Percentiles rank a stretch among this genome's conserved stretches.
phyloP scores from a whole-genome alignment of 2,888 invertebrate genomes.

The Leptarthrus brevirostris region DNA sequence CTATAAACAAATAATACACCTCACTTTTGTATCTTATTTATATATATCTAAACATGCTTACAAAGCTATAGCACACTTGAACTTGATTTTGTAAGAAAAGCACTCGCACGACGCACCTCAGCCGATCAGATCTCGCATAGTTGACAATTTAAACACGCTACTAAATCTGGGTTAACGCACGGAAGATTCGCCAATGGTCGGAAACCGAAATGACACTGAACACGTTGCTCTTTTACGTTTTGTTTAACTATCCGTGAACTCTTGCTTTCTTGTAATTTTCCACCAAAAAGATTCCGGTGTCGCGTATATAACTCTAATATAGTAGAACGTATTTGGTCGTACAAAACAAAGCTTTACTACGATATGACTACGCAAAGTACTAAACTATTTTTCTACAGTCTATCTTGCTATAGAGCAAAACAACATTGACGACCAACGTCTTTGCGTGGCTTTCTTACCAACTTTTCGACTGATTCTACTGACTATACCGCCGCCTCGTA shows the following conservation, averaged over 20 bases:
- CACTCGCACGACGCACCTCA: constrained; percentile 26
- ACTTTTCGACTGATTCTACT: constrained; percentile 9
- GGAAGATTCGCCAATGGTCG: neutral
- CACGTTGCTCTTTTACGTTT: constrained; percentile 24
- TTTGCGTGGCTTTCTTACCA: constrained; percentile 23
- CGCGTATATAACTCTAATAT: too few relatives aligned
- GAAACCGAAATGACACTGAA: constrained; percentile 6
- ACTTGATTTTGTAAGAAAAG: constrained; percentile 37
- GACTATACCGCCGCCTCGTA: neutral
- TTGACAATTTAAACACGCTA: constrained; percentile 25
- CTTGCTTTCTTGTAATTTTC: constrained; percentile 8
- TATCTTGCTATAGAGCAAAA: neutral
- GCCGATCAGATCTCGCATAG: too few relatives aligned
- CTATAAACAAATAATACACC: neutral
- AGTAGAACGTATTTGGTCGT: neutral
- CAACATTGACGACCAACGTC: constrained; percentile 17
- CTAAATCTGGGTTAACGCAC: constrained; percentile 23
- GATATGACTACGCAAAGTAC: neutral
- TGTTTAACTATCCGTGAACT: constrained; percentile 10
- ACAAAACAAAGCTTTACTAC: constrained; percentile 8
- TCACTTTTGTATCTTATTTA: constrained; percentile 16
- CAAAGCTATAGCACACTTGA: constrained; percentile 33
- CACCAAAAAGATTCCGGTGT: too few relatives aligned
- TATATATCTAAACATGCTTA: constrained; percentile 5
- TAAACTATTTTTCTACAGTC: neutral